These are phyloP conservation scores for Dryocosmus kuriphilus DNA, from an alignment of 2,888 invertebrate genomes.

Conservation along the genomic window DNA sequence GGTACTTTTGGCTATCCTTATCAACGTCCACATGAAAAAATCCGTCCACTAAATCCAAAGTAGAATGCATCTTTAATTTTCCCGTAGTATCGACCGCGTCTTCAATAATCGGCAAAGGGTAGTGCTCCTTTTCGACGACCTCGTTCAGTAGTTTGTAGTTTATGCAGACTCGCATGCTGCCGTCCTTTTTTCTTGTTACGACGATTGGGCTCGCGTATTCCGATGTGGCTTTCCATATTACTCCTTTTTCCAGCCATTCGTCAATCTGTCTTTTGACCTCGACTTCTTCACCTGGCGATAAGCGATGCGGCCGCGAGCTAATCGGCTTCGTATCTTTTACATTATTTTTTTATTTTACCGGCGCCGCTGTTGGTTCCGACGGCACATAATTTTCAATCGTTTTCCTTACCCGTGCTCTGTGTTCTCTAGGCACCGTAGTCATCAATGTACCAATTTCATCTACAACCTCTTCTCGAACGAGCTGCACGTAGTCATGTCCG, in stretches of 20 bases:
- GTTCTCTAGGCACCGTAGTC: too few species aligned
- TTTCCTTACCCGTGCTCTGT: too few species aligned
- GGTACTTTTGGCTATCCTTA: neutral
- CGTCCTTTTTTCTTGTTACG: neutral
- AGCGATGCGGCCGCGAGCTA: neutral
- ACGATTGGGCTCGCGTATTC: neutral
- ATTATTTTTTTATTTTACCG: too few species aligned
- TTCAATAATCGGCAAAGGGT: neutral
- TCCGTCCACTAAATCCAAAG: neutral
- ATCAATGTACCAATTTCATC: too few species aligned
- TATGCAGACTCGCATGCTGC: neutral
- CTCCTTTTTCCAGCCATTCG: neutral
- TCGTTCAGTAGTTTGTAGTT: neutral
- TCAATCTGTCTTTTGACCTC: neutral
- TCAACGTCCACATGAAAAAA: slow-evolving; percentile 26
- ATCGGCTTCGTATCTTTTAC: neutral
- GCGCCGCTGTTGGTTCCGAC: too few species aligned
- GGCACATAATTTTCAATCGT: too few species aligned
- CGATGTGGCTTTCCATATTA: neutral
- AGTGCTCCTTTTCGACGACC: neutral
- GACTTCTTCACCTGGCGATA: neutral
- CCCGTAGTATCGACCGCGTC: neutral
- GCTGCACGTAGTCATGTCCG: too few species aligned
- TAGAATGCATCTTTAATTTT: neutral
- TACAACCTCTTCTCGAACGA: too few species aligned